Evolutionary conservation across 23 tunicate genomes (phyloP).

Genomic region (Trididemnum miniatum): DNA sequence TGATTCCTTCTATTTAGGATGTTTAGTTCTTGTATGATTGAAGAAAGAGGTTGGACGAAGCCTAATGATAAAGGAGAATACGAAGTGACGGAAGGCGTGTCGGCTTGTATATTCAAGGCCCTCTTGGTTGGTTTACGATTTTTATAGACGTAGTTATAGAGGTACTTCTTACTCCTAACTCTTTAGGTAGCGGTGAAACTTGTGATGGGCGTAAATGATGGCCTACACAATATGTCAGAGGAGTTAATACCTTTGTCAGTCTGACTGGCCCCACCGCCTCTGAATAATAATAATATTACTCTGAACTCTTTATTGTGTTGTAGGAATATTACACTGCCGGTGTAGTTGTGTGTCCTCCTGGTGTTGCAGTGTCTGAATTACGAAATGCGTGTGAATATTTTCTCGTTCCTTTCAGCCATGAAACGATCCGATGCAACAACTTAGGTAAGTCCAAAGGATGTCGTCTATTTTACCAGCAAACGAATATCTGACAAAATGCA

Average conservation of each 20-base stretch:
- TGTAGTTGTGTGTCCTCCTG: slow-evolving; percentile 87
- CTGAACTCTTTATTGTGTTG: background rate
- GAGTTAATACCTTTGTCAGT: too few species aligned
- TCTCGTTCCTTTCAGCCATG: slow-evolving; percentile 83
- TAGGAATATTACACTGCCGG: slow-evolving; percentile 96
- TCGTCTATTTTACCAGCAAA: too few species aligned
- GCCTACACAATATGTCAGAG: too few species aligned
- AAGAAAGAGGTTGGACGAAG: slow-evolving; percentile 85
- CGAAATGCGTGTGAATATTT: slow-evolving; percentile 97
- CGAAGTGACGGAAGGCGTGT: slow-evolving; percentile 63
- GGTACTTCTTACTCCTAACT: too few species aligned
- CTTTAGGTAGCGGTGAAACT: too few species aligned
- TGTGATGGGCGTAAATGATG: too few species aligned
- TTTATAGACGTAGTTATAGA: too few species aligned
- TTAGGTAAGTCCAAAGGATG: slow-evolving; percentile 80
- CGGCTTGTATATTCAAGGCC: slow-evolving; percentile 86
- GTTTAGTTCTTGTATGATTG: slow-evolving; percentile 88
- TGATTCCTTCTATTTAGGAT: slow-evolving; percentile 47
- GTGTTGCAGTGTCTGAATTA: slow-evolving; percentile 74
- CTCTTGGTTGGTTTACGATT: slow-evolving; percentile 53
- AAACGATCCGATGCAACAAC: slow-evolving; percentile 77
- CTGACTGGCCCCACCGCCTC: too few species aligned
- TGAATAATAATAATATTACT: too few species aligned
- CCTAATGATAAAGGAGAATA: slow-evolving; percentile 95
- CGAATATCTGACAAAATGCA: too few species aligned